Conservation (phyloP, 2,113 vertebrate genomes). For the Syngnathus typhle region DNA sequence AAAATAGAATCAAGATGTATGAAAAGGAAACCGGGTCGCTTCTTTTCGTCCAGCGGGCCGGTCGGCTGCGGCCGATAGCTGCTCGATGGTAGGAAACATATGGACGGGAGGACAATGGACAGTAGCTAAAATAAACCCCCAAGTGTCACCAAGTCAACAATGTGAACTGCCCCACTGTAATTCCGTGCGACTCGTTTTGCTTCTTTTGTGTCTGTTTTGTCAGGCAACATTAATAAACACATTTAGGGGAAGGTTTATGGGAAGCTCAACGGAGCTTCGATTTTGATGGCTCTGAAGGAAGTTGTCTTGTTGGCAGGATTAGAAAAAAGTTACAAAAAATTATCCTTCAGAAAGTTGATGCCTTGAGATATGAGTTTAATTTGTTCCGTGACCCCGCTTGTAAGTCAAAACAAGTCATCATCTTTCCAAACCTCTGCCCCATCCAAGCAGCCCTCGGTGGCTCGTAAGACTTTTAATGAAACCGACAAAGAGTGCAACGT, state of each 20-base stretch:
- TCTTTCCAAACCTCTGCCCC: not conserved
- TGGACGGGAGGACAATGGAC: conserved; percentile 55
- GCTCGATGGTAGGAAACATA: conserved; percentile 57
- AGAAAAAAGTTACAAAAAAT: too few relatives aligned
- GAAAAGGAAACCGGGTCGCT: conserved; percentile 38
- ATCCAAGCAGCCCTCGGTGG: conserved; percentile 31
- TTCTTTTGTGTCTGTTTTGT: conserved; percentile 13
- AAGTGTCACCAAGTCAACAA: not conserved
- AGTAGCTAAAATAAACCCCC: conserved; percentile 8
- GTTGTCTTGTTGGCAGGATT: too few relatives aligned
- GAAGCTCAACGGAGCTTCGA: not conserved
- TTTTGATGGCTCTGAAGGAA: not conserved
- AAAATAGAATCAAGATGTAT: conserved; percentile 14
- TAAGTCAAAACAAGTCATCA: not conserved
- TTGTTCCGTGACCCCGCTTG: too few relatives aligned
- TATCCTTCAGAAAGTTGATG: too few relatives aligned
- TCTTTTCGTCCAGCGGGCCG: conserved; percentile 21
- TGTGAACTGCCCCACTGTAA: not conserved
- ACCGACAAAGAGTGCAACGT: conserved; percentile 36
- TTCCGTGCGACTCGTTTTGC: not conserved
- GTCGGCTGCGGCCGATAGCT: conserved; percentile 31
- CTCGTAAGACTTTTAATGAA: conserved; percentile 28
- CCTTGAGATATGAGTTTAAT: too few relatives aligned
- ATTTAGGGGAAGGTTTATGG: not conserved
- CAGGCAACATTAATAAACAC: not conserved